Percentiles rank a stretch among this genome's conserved stretches.
phyloP scores from a whole-genome alignment of 92 coral and sea anemone species.

The Blastomussa wellsi region DNA sequence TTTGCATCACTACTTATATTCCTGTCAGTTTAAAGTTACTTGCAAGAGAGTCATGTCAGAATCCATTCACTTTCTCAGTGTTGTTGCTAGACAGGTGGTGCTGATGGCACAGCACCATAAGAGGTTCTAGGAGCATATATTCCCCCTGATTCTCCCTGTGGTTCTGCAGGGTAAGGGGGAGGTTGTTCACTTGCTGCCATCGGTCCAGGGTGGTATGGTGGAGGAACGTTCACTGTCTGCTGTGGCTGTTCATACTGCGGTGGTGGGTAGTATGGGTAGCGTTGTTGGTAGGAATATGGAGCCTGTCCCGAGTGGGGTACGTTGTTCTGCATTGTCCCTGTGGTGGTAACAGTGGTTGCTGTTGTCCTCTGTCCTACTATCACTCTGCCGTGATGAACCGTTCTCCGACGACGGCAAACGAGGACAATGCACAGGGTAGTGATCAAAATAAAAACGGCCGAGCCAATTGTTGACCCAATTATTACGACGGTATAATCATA shows the following conservation, averaged over 20 bases:
- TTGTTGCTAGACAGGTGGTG: neutral
- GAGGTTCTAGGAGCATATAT: neutral
- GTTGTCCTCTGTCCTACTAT: neutral
- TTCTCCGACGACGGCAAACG: neutral
- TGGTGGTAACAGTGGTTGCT: neutral
- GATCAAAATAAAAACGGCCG: neutral
- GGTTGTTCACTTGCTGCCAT: neutral
- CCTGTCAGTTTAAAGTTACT: no score
- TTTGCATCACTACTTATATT: no score
- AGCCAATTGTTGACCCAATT: neutral
- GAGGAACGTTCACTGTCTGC: neutral
- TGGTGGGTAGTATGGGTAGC: conserved; percentile 9
- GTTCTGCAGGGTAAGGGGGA: conserved; percentile 27
- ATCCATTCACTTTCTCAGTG: neutral
- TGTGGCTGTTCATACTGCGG: conserved; percentile 25
- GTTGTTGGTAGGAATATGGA: conserved; percentile 16
- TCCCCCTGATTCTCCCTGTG: conserved; percentile 2
- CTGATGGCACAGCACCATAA: neutral
- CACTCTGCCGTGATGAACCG: neutral
- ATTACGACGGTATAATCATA: neutral
- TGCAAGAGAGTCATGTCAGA: no score
- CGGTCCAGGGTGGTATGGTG: conserved; percentile 16
- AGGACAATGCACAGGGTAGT: neutral
- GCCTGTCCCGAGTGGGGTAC: neutral
- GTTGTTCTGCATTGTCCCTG: neutral